Conservation (phyloP, 1,140 invertebrate genomes). For the Chironomus striatipennis region DNA sequence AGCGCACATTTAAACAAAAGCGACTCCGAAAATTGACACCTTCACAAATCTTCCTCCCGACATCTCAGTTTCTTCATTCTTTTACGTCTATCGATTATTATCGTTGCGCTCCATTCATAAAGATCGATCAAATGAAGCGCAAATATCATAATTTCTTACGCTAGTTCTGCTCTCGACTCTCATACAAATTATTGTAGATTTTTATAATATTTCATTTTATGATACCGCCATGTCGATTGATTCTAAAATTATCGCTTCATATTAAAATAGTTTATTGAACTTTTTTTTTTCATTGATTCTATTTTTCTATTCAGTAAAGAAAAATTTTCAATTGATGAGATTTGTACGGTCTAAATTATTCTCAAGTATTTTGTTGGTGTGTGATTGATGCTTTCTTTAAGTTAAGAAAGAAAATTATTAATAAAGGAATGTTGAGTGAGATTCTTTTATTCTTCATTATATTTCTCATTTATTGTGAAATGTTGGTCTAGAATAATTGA, state of each 20-base stretch:
- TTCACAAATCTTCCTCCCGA: neutral
- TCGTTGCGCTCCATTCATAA: too few species aligned
- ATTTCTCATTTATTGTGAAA: too few species aligned
- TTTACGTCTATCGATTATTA: too few species aligned
- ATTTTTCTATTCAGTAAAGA: neutral
- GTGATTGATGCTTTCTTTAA: too few species aligned
- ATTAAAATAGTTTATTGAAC: slow-evolving; percentile 10
- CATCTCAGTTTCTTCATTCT: too few species aligned
- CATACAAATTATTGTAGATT: too few species aligned
- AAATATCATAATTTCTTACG: too few species aligned
- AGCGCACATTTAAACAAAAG: slow-evolving; percentile 2
- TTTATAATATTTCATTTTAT: neutral
- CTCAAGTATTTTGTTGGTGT: too few species aligned
- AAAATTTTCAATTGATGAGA: neutral
- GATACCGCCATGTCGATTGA: neutral
- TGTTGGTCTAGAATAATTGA: slow-evolving; percentile 2
- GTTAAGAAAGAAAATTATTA: neutral
- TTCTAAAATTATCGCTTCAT: slow-evolving; percentile 14
- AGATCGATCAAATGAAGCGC: too few species aligned
- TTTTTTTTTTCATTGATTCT: neutral
- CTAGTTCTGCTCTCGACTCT: too few species aligned
- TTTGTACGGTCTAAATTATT: neutral
- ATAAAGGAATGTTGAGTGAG: neutral
- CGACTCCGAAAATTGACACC: slow-evolving; percentile 6
- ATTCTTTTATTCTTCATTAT: too few species aligned